Base-by-base conservation (phyloP, 2,113 vertebrate species). In the Xiphias gladius region DNA sequence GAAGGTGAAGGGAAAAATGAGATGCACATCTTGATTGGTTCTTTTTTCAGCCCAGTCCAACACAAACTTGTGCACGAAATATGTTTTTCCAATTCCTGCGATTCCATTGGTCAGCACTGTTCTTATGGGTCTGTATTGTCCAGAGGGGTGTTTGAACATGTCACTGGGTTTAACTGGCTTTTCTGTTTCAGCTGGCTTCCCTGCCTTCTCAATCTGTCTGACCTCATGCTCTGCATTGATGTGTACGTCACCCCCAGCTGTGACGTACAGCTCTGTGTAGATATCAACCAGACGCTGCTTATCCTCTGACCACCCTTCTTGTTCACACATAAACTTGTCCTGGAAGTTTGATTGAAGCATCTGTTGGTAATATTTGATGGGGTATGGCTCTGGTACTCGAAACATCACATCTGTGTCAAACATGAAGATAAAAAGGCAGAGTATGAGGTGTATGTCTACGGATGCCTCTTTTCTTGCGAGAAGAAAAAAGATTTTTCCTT, bases 1-100 rank as follows among this genome's bases (percentile, higher is more conserved):
- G 75, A 87, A 89, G 58, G 66, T 85, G 67, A 89, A 80, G 2
- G 88, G 88, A 32, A 89, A 89, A 6, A n/a, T 57, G 4, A 91
- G 77, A 55, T 91, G 79, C 7, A 83, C 57, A 7, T 88, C 82
- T 41, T 81, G 73, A 64, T 89, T 87, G 73, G 73, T 39, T 79
- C 57, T 54, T 63, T 65, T 0, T 64, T 89, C 69, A n/a, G 86
- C 80, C 86, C 89, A 90, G 69, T 90, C 85, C 59, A 87, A 59
- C 26, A 85, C 75, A 72, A 87, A 90, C 54, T 85, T 90, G 0
- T 63, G 50, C 0, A 83, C 48, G 3, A 86, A 77, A 65, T 84
- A 77, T 0, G 87, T 78, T 86, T 89, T 86, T 20, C 87, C 79
- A 13, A 88, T 86, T 76, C 87, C 87, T 48, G 83, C 83, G 2